These are phyloP conservation scores for Physocephala rufipes DNA, from an alignment of 2,888 invertebrate species.

Conservation along the genomic window DNA sequence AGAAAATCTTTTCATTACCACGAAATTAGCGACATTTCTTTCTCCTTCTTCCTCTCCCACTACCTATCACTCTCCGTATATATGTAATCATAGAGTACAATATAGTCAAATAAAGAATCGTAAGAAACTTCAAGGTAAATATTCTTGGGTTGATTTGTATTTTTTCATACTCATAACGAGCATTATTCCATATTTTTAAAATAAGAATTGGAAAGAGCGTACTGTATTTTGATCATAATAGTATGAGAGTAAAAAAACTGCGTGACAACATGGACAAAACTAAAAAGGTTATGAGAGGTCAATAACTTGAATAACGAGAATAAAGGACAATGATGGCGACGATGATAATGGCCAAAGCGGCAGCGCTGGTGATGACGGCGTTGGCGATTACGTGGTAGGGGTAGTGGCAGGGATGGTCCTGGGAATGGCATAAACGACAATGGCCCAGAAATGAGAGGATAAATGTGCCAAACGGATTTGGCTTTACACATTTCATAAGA, in stretches of 20 bases:
- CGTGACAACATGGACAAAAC: neutral
- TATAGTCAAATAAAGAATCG: no score
- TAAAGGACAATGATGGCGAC: neutral
- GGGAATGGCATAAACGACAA: no score
- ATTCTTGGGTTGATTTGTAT: neutral
- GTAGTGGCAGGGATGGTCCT: no score
- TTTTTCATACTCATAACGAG: neutral
- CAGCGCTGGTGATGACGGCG: neutral
- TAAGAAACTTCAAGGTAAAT: neutral
- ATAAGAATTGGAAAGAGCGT: neutral
- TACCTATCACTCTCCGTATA: neutral
- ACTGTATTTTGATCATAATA: neutral
- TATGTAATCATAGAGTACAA: no score
- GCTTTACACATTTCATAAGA: slow-evolving; percentile 19
- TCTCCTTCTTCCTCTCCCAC: neutral
- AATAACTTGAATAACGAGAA: neutral
- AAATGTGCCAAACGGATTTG: slow-evolving; percentile 27
- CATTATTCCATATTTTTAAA: no score
- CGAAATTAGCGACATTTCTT: no score
- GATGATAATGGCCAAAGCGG: neutral
- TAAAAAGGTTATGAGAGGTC: neutral
- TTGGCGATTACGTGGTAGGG: no score
- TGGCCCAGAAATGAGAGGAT: no score
- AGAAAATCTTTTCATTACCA: no score
- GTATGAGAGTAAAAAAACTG: neutral